Evolutionary conservation across 1,140 invertebrate species (phyloP).

Genomic region (Pomacea maculata): DNA sequence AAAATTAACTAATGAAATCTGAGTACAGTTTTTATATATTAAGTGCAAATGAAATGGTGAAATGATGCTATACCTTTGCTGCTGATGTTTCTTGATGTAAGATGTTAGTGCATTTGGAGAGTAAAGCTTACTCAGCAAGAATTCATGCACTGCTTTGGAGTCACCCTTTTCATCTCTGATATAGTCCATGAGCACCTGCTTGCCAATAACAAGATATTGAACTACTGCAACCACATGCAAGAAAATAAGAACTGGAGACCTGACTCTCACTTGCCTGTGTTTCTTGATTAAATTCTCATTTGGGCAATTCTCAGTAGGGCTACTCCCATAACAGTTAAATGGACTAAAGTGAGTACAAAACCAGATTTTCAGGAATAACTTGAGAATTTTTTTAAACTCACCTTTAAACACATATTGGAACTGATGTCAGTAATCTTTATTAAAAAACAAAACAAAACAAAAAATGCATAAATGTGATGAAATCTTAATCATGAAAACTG

Average conservation of each 20-base stretch:
- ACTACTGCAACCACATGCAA: neutral
- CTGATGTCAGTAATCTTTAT: constrained; percentile 3
- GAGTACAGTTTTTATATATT: neutral
- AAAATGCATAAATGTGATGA: neutral
- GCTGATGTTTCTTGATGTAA: neutral
- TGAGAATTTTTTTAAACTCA: neutral
- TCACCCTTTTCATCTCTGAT: neutral
- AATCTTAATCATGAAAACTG: neutral
- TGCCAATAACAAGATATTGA: neutral
- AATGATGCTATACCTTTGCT: neutral
- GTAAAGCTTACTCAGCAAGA: constrained; percentile 17
- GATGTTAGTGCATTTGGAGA: neutral
- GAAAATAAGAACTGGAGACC: neutral
- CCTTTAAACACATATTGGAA: constrained; percentile 16
- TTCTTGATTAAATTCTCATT: too few relatives aligned
- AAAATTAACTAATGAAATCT: neutral
- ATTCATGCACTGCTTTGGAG: neutral
- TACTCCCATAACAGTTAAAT: too few relatives aligned
- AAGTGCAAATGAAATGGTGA: neutral
- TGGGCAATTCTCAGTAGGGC: too few relatives aligned
- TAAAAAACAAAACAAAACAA: neutral
- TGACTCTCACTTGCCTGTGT: too few relatives aligned
- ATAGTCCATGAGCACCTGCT: constrained; percentile 13
- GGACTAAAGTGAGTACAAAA: too few relatives aligned
- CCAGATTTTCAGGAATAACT: too few relatives aligned